Evolutionary conservation across 2,888 invertebrate genomes (phyloP).

Genomic region (Thelaira solivaga): DNA sequence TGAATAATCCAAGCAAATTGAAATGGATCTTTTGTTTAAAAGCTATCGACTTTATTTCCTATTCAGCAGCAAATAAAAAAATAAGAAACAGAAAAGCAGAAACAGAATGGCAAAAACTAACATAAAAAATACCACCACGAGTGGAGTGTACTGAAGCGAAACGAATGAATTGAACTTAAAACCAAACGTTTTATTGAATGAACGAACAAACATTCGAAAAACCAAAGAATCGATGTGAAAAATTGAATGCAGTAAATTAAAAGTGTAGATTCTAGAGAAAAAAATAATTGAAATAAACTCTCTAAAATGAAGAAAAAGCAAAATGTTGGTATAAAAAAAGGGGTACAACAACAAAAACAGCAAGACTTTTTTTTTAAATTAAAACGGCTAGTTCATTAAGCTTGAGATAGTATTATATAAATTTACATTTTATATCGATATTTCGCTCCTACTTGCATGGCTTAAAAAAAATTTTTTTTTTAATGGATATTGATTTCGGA

Average conservation of each 20-base stretch:
- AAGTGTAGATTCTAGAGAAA: not conserved
- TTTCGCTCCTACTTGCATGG: no score
- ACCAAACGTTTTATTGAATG: not conserved
- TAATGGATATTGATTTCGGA: no score
- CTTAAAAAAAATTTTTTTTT: no score
- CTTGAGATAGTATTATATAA: no score
- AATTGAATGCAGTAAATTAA: not conserved
- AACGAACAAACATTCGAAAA: not conserved
- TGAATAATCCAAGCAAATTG: conserved; percentile 78
- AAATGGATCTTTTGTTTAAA: conserved; percentile 78
- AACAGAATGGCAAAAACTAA: not conserved
- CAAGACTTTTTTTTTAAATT: no score
- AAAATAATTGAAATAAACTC: not conserved
- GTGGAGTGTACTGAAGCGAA: not conserved
- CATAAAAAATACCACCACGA: conserved; percentile 22
- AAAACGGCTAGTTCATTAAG: no score
- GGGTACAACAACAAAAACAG: no score
- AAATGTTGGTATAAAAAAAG: no score
- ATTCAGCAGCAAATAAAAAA: conserved; percentile 63
- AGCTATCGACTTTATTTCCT: conserved; percentile 77
- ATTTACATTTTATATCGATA: no score
- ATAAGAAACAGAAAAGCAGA: not conserved
- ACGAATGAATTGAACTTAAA: not conserved
- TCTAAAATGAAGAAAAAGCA: no score
- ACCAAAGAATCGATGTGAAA: not conserved